Conservation (phyloP, 2,797 vertebrate species). For the Pachyuromys duprasi region DNA sequence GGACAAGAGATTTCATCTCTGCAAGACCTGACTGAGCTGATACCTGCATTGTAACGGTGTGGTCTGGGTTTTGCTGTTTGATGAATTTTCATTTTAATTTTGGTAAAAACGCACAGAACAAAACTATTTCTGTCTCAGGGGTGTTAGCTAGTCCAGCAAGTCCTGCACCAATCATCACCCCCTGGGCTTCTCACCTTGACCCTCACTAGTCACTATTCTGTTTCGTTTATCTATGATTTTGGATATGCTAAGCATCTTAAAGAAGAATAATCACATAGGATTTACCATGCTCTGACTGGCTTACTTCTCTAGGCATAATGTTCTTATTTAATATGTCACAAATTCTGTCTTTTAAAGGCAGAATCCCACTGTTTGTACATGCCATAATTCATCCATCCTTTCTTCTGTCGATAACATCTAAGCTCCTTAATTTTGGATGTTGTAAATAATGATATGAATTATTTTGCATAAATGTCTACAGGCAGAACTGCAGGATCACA, state of each 20-base stretch:
- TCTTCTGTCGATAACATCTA: neutral
- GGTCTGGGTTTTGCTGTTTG: neutral
- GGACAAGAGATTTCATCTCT: neutral
- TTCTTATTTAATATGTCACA: neutral
- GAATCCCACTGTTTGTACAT: neutral
- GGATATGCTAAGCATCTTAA: neutral
- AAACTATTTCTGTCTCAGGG: neutral
- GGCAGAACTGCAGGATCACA: neutral
- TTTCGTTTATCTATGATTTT: neutral
- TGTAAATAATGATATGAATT: neutral
- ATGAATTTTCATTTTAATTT: slow-evolving; percentile 37
- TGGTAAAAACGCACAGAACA: neutral
- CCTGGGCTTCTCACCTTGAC: neutral
- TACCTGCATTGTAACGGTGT: neutral
- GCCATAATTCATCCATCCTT: neutral
- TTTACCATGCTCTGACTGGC: neutral
- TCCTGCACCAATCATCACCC: too few species aligned
- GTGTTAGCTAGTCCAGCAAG: neutral
- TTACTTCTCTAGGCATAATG: neutral
- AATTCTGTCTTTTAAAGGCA: neutral
- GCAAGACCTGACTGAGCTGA: neutral
- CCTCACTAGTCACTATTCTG: neutral
- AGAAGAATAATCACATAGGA: neutral
- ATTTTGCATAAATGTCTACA: neutral
- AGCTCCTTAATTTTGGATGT: neutral